Evolutionary conservation across 2,113 vertebrate genomes (phyloP).

Genomic region (Labeo catla): DNA sequence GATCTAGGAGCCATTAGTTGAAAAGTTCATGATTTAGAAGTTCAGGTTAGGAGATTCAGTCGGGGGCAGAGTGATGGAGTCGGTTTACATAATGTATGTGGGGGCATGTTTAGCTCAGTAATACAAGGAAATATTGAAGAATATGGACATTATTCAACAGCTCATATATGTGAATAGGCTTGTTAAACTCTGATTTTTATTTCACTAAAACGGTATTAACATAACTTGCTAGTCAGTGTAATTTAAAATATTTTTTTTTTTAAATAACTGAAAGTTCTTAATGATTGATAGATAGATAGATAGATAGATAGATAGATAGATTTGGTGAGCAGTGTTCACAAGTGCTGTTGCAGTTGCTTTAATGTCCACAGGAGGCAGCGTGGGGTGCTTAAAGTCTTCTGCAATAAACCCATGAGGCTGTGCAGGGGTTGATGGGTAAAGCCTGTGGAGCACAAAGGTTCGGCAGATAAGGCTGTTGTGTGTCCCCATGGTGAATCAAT

Average conservation of each 20-base stretch:
- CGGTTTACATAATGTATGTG: neutral
- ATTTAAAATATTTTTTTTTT: too few relatives aligned
- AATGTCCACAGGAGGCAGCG: slow-evolving; percentile 37
- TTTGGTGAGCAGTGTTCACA: neutral
- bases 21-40: neutral
- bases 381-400: slow-evolving; percentile 18
- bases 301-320: neutral
- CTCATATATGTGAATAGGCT: neutral
- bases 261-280: too few relatives aligned
- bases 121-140: neutral
- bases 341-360: neutral
- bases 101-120: neutral
- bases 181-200: neutral
- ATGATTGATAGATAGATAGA: neutral
- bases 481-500: slow-evolving; percentile 47
- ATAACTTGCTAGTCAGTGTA: too few relatives aligned
- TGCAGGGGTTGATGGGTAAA: slow-evolving; percentile 29
- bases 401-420: slow-evolving; percentile 18
- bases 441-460: slow-evolving; percentile 51
- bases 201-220: neutral
- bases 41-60: neutral
- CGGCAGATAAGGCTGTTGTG: slow-evolving; percentile 52
- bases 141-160: neutral
- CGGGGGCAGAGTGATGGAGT: neutral
- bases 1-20: neutral